Evolutionary conservation across 2,113 vertebrate genomes (phyloP).

Genomic region (Poeciliopsis retropinna): DNA sequence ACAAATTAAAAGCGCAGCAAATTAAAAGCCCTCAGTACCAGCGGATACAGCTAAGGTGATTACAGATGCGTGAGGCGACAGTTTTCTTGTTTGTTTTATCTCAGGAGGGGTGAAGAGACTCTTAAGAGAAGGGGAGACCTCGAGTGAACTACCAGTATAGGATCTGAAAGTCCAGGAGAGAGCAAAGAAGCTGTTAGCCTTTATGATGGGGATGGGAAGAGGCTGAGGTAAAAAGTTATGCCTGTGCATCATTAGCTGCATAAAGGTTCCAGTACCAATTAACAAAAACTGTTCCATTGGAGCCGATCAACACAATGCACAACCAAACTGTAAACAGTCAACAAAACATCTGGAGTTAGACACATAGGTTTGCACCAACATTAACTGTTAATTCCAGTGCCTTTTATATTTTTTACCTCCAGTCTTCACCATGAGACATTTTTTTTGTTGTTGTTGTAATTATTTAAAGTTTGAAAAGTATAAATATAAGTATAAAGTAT

Average conservation of each 20-base stretch:
- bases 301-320: not conserved
- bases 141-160: slow-evolving; percentile 62
- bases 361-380: too few species aligned
- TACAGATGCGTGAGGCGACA: slow-evolving; percentile 81
- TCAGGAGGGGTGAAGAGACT: slow-evolving; percentile 55
- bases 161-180: slow-evolving; percentile 4
- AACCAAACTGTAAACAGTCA: not conserved
- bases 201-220: not conserved
- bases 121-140: slow-evolving; percentile 38
- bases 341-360: not conserved
- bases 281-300: slow-evolving; percentile 1
- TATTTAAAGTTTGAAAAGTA: not conserved
- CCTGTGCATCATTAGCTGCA: not conserved
- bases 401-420: not conserved
- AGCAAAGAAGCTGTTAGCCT: not conserved
- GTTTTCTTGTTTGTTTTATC: slow-evolving; percentile 82
- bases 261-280: slow-evolving; percentile 2
- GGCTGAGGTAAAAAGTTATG: not conserved
- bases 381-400: not conserved
- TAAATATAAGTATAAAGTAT: not conserved
- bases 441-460: not conserved
- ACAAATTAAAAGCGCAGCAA: slow-evolving; percentile 98
- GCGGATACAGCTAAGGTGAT: slow-evolving; percentile 89
- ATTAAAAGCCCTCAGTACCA: slow-evolving; percentile 88
- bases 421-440: not conserved